These are phyloP conservation scores for Tenualosa ilisha DNA, from an alignment of 2,797 vertebrate genomes.

Conservation along the genomic window DNA sequence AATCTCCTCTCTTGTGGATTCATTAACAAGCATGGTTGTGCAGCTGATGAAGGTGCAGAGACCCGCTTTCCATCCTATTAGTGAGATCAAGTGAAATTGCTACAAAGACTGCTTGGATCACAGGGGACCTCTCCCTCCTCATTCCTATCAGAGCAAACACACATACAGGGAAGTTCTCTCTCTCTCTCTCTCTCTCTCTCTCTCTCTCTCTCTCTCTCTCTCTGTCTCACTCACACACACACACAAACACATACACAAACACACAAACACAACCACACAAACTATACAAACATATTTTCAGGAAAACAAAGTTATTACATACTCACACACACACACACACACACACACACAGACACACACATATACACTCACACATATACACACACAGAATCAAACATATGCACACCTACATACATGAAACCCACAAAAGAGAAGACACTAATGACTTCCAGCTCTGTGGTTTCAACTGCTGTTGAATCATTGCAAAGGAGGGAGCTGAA, in stretches of 20 bases:
- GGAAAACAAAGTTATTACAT: not conserved
- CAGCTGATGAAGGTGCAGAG: conserved; percentile 3
- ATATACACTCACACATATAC: not conserved
- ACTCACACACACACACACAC: not conserved
- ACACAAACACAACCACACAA: not conserved
- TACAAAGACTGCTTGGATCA: conserved; percentile 13
- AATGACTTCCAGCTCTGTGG: conserved; percentile 18
- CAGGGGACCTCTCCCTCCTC: conserved; percentile 5
- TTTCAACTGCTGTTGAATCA: conserved; percentile 12
- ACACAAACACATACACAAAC: not conserved
- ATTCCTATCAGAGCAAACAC: not conserved
- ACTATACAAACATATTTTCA: no score
- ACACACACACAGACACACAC: not conserved
- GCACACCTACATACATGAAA: conserved; percentile 25
- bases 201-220: no score
- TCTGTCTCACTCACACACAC: not conserved
- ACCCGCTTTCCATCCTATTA: conserved; percentile 24
- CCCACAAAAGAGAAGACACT: conserved; percentile 7
- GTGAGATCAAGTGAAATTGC: conserved; percentile 26
- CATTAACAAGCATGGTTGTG: conserved; percentile 18
- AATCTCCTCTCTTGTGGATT: conserved; percentile 1
- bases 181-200: no score
- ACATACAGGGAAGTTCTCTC: not conserved
- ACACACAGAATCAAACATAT: conserved; percentile 17
- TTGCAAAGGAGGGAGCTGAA: not conserved